Base-by-base conservation (phyloP, 92 coral and sea anemone genomes). In the Blastomussa wellsi region DNA sequence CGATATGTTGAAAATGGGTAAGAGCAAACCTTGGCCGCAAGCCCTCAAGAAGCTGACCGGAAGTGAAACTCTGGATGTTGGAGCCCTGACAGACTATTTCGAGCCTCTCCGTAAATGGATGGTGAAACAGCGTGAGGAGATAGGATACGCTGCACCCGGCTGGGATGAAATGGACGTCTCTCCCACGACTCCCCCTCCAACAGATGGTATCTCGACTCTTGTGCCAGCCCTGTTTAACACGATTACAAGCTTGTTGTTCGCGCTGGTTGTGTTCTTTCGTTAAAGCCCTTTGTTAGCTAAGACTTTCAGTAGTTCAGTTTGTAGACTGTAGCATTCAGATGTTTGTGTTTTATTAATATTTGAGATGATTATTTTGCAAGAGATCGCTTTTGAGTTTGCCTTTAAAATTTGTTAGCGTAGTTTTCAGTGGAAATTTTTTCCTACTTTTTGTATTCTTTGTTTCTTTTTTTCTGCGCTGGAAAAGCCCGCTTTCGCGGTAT, bases 21-120 rank as follows among this genome's bases (percentile, higher is more conserved):
- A 95, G 72, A 95, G 97, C 89, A 93, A 93, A 72, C 95, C 98
- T 13, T 95, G 97, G 98, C 97, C 95, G 12, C 51, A 60, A n/a
- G 98, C 98, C 1, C 89, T 95, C 33, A 87, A 83, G 75, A 86
- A 87, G 28, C 86, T 95, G 93, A 95, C 97, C 41, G 98, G 98
- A 71, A 88, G 86, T 41, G 64, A 72, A 51, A 59, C 47, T 38
- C 83, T 95, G 88, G 93, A 92, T 49, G 93, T 93, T 39, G 93
- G 79, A 28, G 93, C 97, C 10, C 87, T 95, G 26, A 86, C 89
- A 5, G 95, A 93, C 28, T 95, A 95, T 81, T 95, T 95, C 70
- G 37, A 86, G 64, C 98, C 94, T 2, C 86, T 94, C n/a, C 74
- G 77, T 67, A 67, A 26, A 8, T 95, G 98, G 98, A 20, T 95